These are phyloP conservation scores for Colossoma macropomum DNA, from an alignment of 2,113 vertebrate species.

Conservation along the genomic window DNA sequence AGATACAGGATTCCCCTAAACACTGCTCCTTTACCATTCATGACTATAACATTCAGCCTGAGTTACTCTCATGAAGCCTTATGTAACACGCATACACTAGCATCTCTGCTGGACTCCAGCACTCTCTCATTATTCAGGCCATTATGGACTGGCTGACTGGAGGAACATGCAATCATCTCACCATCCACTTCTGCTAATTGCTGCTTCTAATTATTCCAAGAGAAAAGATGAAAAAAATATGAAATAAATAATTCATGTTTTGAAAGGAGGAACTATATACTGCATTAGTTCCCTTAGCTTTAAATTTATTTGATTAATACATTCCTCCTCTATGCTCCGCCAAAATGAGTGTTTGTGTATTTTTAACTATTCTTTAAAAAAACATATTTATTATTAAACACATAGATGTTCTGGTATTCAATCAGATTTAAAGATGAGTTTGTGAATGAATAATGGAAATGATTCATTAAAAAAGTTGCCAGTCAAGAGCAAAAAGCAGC, in stretches of 20 bases:
- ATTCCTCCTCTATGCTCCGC: background rate
- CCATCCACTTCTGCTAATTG: slow-evolving; percentile 36
- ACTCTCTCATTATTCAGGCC: slow-evolving; percentile 13
- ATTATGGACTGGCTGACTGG: slow-evolving; percentile 9
- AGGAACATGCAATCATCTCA: slow-evolving; percentile 21
- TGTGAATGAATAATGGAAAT: slow-evolving; percentile 5
- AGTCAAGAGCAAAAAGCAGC: background rate
- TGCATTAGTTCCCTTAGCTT: slow-evolving; percentile 4
- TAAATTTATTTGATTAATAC: slow-evolving; percentile 9
- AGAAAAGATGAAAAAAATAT: slow-evolving; percentile 4
- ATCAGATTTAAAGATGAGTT: background rate
- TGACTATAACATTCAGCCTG: background rate
- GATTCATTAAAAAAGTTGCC: slow-evolving; percentile 9
- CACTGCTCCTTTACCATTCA: background rate
- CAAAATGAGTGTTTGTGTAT: background rate
- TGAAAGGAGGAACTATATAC: background rate
- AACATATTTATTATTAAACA: slow-evolving; percentile 15
- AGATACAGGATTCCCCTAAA: background rate
- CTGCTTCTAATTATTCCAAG: slow-evolving; percentile 32
- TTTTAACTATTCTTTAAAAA: background rate
- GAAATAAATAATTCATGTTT: slow-evolving; percentile 27
- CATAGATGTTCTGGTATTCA: background rate
- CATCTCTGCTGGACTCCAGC: background rate
- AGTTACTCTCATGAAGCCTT: background rate
- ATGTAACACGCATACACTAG: background rate